These are phyloP conservation scores for Scaptomyza caliginosa DNA, from an alignment of 2,888 invertebrate species.

Conservation along the genomic window DNA sequence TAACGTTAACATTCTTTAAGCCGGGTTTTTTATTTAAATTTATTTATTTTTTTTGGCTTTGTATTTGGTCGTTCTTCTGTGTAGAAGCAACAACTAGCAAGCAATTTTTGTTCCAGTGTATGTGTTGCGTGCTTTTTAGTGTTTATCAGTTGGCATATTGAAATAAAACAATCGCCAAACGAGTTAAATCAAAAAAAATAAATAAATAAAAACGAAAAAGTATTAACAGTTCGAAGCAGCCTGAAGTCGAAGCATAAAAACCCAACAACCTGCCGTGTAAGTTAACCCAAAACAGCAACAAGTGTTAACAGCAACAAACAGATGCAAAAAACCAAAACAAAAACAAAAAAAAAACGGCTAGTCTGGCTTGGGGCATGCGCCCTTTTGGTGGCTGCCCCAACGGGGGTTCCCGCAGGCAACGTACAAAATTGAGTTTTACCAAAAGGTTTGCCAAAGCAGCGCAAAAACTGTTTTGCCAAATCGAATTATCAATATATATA, in stretches of 20 bases:
- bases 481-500: slow-evolving; percentile 44
- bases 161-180: not conserved
- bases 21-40: not conserved
- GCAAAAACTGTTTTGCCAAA: slow-evolving; percentile 41
- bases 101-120: slow-evolving; percentile 1
- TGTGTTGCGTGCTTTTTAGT: not conserved
- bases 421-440: slow-evolving; percentile 53
- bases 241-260: slow-evolving; percentile 4
- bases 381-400: not conserved
- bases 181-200: not conserved
- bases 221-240: too few species aligned
- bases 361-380: slow-evolving; percentile 29
- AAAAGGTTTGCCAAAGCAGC: slow-evolving; percentile 28
- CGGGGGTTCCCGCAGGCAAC: slow-evolving; percentile 26
- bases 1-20: slow-evolving; percentile 5
- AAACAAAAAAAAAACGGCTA: slow-evolving; percentile 6
- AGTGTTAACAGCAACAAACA: slow-evolving; percentile 23
- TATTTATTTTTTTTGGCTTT: not conserved
- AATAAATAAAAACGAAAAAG: slow-evolving; percentile 1
- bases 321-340: not conserved
- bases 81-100: slow-evolving; percentile 2
- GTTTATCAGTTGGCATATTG: slow-evolving; percentile 18
- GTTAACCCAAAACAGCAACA: slow-evolving; percentile 31
- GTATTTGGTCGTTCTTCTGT: slow-evolving; percentile 3
- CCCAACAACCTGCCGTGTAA: slow-evolving; percentile 18